Evolutionary conservation across 1,140 invertebrate species (phyloP).

Genomic region (Littorina saxatilis): DNA sequence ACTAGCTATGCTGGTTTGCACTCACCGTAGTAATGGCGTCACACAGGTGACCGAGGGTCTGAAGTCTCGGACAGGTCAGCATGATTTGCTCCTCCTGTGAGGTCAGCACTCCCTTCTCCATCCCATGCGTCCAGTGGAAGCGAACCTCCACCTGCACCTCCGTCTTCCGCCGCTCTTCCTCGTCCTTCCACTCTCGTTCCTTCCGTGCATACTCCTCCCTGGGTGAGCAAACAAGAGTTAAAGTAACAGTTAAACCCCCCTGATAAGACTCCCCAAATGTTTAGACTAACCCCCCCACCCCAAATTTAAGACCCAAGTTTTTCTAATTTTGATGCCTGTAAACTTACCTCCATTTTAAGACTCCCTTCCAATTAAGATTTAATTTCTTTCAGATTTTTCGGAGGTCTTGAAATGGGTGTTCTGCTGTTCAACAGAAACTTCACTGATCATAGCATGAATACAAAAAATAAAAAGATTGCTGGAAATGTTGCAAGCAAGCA

Average conservation of each 20-base stretch:
- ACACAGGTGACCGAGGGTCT: neutral
- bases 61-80: neutral
- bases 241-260: neutral
- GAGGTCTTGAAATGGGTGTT: too few species aligned
- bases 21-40: neutral
- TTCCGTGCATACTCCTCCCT: slow-evolving; percentile 62
- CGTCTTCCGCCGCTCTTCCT: slow-evolving; percentile 58
- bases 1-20: too few species aligned
- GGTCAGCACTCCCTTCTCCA: slow-evolving; percentile 56
- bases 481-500: too few species aligned
- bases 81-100: neutral
- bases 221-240: slow-evolving; percentile 38
- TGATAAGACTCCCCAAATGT: slow-evolving; percentile 9
- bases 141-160: slow-evolving; percentile 58
- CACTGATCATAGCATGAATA: too few species aligned
- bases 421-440: too few species aligned
- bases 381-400: too few species aligned
- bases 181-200: slow-evolving; percentile 45
- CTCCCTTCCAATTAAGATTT: too few species aligned
- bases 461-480: too few species aligned
- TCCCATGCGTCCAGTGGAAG: slow-evolving; percentile 52
- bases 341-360: too few species aligned
- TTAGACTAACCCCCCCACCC: slow-evolving; percentile 5
- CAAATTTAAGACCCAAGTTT: neutral
- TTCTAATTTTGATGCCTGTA: too few species aligned